Evolutionary conservation across 1,140 invertebrate species (phyloP).

Genomic region (Thrips palmi): DNA sequence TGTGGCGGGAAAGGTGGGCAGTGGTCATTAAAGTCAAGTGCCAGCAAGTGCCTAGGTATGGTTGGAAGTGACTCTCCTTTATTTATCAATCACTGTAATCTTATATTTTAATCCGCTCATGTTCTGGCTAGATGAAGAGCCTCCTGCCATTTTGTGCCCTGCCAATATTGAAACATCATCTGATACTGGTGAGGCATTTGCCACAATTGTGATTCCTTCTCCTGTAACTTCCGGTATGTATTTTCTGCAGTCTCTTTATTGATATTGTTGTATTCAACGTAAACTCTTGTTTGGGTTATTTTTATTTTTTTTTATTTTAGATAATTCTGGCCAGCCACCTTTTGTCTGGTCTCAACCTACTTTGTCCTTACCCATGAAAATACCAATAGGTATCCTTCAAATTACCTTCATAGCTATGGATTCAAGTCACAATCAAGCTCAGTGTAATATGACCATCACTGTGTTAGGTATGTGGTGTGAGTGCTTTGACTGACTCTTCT

Average conservation of each 20-base stretch:
- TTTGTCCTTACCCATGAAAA: constrained; percentile 23
- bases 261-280: neutral
- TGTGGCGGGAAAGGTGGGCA: constrained; percentile 27
- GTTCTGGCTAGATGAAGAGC: constrained; percentile 26
- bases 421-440: constrained; percentile 29
- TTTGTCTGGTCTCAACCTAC: constrained; percentile 29
- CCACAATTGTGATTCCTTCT: constrained; percentile 13
- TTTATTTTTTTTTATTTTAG: constrained; percentile 16
- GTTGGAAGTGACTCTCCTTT: too few relatives aligned
- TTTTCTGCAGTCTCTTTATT: too few relatives aligned
- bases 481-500: too few relatives aligned
- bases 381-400: constrained; percentile 26
- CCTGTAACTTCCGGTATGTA: neutral
- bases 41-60: constrained; percentile 33
- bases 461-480: constrained; percentile 28
- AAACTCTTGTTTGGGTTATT: neutral
- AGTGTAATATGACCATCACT: constrained; percentile 30
- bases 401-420: constrained; percentile 33
- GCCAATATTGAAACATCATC: constrained; percentile 24
- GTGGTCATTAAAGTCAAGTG: constrained; percentile 30
- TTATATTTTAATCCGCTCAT: too few relatives aligned
- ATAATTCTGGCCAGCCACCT: constrained; percentile 27
- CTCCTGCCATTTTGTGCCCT: constrained; percentile 33
- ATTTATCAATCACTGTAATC: too few relatives aligned
- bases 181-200: constrained; percentile 29